Percentiles rank a stretch among this genome's conserved stretches.
Evolutionary conservation across 2,888 invertebrate genomes (phyloP).

Genomic region (Deilephila elpenor): DNA sequence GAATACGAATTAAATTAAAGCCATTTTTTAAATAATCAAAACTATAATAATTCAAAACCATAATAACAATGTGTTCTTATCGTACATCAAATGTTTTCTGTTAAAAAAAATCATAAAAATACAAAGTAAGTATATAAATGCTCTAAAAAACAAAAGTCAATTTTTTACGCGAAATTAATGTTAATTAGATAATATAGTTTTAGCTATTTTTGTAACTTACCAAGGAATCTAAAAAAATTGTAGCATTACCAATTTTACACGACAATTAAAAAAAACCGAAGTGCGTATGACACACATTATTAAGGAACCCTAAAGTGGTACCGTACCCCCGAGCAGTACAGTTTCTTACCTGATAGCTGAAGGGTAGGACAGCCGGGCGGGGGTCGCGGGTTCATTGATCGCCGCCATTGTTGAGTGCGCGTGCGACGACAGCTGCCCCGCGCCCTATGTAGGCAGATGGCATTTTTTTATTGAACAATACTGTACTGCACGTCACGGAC

Average conservation of each 20-base stretch:
- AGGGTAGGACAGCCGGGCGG: slow-evolving; percentile 59
- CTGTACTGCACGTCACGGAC: slow-evolving; percentile 30
- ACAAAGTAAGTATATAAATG: too few species aligned
- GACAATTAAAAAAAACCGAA: too few species aligned
- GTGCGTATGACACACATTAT: not conserved
- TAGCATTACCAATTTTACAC: not conserved
- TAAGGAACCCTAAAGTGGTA: slow-evolving; percentile 10
- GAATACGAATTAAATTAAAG: too few species aligned
- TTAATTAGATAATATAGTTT: too few species aligned
- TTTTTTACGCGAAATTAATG: too few species aligned
- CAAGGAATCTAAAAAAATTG: not conserved
- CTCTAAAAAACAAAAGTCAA: too few species aligned
- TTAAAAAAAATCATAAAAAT: too few species aligned
- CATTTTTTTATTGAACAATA: slow-evolving; percentile 52
- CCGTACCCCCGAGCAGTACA: slow-evolving; percentile 47
- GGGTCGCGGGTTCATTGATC: slow-evolving; percentile 80
- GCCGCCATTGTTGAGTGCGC: slow-evolving; percentile 75
- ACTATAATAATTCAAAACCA: too few species aligned
- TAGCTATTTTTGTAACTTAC: too few species aligned
- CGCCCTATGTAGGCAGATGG: slow-evolving; percentile 71
- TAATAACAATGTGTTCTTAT: too few species aligned
- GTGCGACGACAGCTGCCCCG: slow-evolving; percentile 80
- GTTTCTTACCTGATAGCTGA: slow-evolving; percentile 53
- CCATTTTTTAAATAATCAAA: too few species aligned
- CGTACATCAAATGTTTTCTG: too few species aligned